Percentiles rank a stretch among this genome's conserved stretches.
These are phyloP conservation scores for Pteropus rufus DNA, from an alignment of 2,797 vertebrate genomes.

Conservation along the genomic window DNA sequence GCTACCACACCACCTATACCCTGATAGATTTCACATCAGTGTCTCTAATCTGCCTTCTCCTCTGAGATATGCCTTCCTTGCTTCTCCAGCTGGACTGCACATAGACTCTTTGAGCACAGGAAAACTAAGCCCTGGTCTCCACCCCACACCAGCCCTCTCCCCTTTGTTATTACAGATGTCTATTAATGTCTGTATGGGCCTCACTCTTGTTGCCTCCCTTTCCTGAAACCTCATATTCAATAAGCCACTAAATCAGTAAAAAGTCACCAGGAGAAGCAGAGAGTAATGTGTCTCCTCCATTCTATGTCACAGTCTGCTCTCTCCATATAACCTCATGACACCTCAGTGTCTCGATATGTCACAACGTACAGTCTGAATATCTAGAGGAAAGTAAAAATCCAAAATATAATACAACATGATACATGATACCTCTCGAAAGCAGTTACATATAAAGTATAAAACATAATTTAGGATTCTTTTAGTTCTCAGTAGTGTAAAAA, in stretches of 20 bases:
- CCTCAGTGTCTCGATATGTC: neutral
- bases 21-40: neutral
- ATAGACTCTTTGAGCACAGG: neutral
- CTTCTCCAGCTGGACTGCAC: neutral
- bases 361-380: neutral
- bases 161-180: neutral
- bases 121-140: neutral
- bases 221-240: neutral
- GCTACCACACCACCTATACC: neutral
- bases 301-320: neutral
- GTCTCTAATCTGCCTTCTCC: neutral
- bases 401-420: neutral
- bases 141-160: neutral
- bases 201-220: neutral
- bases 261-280: neutral
- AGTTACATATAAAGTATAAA: neutral
- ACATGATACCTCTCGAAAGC: neutral
- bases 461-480: neutral
- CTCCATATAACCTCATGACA: neutral
- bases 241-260: neutral
- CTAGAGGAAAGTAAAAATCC: conserved; percentile 22
- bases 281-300: neutral
- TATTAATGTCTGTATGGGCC: neutral
- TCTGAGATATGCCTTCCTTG: neutral
- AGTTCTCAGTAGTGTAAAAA: neutral